A percentile compares a stretch with the other conserved stretches of the same genome.
These are phyloP conservation scores for Aegotheles bennettii DNA, from an alignment of 2,113 vertebrate genomes.

Conservation along the genomic window DNA sequence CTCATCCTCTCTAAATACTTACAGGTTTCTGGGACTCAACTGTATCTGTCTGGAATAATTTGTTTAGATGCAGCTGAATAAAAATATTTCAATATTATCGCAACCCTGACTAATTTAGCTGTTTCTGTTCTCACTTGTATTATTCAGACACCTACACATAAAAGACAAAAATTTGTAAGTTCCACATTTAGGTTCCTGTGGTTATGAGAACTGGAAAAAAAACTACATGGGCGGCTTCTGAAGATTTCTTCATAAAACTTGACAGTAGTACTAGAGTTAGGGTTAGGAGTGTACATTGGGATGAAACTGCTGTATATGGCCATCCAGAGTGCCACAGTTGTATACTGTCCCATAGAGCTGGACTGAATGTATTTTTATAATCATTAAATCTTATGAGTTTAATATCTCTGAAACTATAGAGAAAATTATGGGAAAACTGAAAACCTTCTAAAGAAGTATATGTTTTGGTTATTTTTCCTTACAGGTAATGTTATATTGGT, in stretches of 20 bases:
- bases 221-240: neutral
- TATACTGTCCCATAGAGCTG: accelerated
- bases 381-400: neutral
- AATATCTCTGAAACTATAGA: neutral
- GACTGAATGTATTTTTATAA: neutral
- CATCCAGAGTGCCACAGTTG: accelerated
- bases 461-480: neutral
- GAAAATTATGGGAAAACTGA: neutral
- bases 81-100: neutral
- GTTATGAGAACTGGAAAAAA: neutral
- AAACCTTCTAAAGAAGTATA: neutral
- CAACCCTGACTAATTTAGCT: neutral
- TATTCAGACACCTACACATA: neutral
- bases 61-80: neutral
- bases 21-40: neutral
- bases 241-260: neutral
- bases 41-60: neutral
- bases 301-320: neutral
- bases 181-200: neutral
- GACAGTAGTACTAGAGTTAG: neutral
- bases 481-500: neutral
- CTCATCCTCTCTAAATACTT: neutral
- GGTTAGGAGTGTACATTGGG: neutral
- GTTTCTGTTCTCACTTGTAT: neutral
- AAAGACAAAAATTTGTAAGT: neutral